phyloP scores from a whole-genome alignment of 2,113 vertebrate species.

The Dasyornis broadbenti region DNA sequence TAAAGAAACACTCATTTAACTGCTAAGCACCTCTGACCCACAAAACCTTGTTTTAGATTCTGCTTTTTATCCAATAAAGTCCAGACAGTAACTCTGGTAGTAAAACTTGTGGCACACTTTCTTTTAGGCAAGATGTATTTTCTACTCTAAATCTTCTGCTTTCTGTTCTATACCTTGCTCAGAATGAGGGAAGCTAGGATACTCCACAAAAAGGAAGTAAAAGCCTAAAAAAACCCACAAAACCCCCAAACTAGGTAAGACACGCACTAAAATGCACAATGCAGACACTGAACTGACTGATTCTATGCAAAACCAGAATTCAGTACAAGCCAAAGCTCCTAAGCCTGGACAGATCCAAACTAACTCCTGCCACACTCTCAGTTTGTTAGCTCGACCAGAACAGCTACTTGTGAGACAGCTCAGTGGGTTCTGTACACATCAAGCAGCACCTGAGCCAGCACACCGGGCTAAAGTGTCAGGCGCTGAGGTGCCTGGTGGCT shows the following conservation, averaged over 20 bases:
- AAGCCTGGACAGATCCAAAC: not conserved
- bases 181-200: not conserved
- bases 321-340: not conserved
- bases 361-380: not conserved
- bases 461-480: rapidly evolving
- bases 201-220: not conserved
- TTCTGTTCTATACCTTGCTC: not conserved
- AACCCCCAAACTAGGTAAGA: not conserved
- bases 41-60: not conserved
- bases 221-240: not conserved
- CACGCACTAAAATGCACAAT: not conserved
- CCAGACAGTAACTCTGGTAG: not conserved
- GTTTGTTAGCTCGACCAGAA: not conserved
- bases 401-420: not conserved
- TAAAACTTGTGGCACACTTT: not conserved
- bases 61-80: not conserved
- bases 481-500: not conserved
- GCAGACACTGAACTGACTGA: not conserved
- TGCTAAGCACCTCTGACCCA: not conserved
- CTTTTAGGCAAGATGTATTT: not conserved
- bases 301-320: not conserved
- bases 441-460: not conserved
- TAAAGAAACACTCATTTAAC: not conserved
- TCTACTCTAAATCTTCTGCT: not conserved
- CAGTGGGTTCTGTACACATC: not conserved